phyloP scores from a whole-genome alignment of 1,140 invertebrate species.

The Aphidius ervi region DNA sequence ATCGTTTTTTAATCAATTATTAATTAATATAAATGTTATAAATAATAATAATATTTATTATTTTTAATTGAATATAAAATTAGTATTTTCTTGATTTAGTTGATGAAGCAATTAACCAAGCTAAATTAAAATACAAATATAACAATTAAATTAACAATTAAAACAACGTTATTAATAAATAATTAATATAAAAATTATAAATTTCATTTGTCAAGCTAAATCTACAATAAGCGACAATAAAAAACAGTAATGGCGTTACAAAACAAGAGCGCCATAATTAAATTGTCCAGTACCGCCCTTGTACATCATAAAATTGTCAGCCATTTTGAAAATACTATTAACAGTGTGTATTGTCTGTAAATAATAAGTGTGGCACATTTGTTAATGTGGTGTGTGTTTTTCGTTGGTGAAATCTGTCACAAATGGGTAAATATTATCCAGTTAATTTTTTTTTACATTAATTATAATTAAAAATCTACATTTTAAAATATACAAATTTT shows the following conservation, averaged over 20 bases:
- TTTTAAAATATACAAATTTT: neutral
- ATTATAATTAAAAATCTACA: neutral
- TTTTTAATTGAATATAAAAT: too few relatives aligned
- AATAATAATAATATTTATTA: too few relatives aligned
- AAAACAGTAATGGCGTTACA: neutral
- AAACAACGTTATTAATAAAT: too few relatives aligned
- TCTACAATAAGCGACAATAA: too few relatives aligned
- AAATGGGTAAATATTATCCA: constrained; percentile 47
- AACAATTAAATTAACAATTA: too few relatives aligned
- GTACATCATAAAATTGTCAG: constrained; percentile 22
- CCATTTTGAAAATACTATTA: constrained; percentile 44
- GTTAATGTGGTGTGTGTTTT: constrained; percentile 42
- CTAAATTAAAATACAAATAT: too few relatives aligned
- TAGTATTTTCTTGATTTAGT: too few relatives aligned
- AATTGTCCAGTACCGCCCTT: constrained; percentile 24
- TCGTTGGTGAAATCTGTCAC: constrained; percentile 43
- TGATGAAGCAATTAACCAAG: too few relatives aligned
- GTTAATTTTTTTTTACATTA: neutral
- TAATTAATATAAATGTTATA: too few relatives aligned
- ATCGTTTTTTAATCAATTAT: too few relatives aligned
- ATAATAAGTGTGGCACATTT: constrained; percentile 44
- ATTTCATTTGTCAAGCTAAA: too few relatives aligned
- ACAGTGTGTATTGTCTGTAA: constrained; percentile 40
- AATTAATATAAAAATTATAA: too few relatives aligned
- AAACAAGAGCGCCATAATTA: neutral